Base-by-base conservation (phyloP, 2,888 invertebrate species). In the Ptychoptera albimana region DNA sequence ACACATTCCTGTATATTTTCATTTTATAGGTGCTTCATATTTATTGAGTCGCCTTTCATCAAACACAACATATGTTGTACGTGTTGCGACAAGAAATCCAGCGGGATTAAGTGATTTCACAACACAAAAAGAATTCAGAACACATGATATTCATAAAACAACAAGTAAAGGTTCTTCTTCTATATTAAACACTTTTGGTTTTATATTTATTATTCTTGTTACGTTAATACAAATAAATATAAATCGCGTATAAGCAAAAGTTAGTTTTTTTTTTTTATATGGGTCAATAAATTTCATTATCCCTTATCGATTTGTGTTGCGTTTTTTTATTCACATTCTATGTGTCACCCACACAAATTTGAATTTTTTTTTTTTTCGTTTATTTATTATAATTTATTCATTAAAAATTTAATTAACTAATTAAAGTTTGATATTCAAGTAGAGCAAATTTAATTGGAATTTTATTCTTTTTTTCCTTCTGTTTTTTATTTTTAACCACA, bases 21-120 rank as follows among this genome's bases (percentile, higher is more conserved):
- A n/a, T n/a, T n/a, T n/a, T n/a, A n/a, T n/a, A 72, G 72, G 68
- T 45, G 68, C 66, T 46, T 67, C 64, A 43, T 72, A 72, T 54
- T 58, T 66, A 5, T 55, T 75, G 37, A 60, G 59, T 12, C 60
- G 68, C 42, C 57, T 75, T 37, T 58, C 63, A 15, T 61, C 64
- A 29, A 64, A 70, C 50, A 72, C 72, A 2, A 64, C 62, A 31
- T 75, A 74, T 52, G 61, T 69, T 46, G 63, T 74, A 47, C 60
- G 69, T 42, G 74, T 69, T 2, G 73, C 74, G 30, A 67, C 73
- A 2, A 64, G 63, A 44, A 75, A 74, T 54, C 57, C 63, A 14
- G 74, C 73, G 9, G 74, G 74, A n/a, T 57, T 68, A 44, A 65
- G 66, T 48, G 63, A 64, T 49, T 65, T 56, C 50, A 62, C 63